Conservation (phyloP, 2,888 invertebrate genomes). For the Melinaea marsaeus region DNA sequence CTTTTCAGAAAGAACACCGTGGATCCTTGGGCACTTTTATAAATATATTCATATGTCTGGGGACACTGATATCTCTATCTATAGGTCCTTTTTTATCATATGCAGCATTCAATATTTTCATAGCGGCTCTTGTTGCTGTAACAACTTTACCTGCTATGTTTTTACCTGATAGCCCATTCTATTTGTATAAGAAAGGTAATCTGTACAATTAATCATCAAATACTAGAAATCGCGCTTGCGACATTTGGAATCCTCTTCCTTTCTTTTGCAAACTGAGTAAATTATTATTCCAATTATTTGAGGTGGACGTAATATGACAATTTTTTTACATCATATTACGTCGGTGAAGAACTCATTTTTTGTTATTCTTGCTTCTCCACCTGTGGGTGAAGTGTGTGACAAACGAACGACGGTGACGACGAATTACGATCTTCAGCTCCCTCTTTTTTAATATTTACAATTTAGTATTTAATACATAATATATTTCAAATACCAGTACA, state of each 20-base stretch:
- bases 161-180: conserved; percentile 57
- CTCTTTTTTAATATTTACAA: neutral
- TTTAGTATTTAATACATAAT: neutral
- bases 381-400: no score
- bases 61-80: conserved; percentile 51
- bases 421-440: no score
- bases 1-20: conserved; percentile 56
- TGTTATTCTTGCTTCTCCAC: no score
- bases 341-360: no score
- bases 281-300: no score
- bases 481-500: neutral
- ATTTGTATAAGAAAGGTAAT: conserved; percentile 45
- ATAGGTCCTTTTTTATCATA: conserved; percentile 60
- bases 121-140: conserved; percentile 34
- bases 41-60: conserved; percentile 55
- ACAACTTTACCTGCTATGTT: conserved; percentile 47
- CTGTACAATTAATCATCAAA: neutral
- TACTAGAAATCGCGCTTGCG: no score
- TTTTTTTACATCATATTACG: neutral
- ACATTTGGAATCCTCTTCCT: no score
- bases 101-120: conserved; percentile 42
- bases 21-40: conserved; percentile 57
- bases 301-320: no score
- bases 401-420: no score
- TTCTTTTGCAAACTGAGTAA: no score